Base-by-base conservation (phyloP, 2,113 vertebrate genomes). In the Vanacampus margaritifer region DNA sequence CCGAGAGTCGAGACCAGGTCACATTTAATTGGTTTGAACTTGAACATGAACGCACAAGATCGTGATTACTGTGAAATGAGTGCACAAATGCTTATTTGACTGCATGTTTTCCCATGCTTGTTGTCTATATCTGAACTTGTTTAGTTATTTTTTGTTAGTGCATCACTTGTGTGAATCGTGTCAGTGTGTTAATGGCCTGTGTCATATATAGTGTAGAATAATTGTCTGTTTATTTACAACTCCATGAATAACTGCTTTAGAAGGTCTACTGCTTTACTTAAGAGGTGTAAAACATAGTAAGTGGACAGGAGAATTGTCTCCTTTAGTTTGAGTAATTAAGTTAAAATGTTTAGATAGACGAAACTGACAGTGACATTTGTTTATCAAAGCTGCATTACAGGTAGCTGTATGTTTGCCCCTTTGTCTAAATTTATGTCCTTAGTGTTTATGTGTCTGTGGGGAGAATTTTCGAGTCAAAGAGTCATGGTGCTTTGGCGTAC, bases 1-100 rank as follows among this genome's bases (percentile, higher is more conserved):
- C 46, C 57, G 72, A 59, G 67, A 59, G 67, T 51, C 58, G 72
- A 32, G 64, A 69, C 75, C 36, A 58, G 69, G 37, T 72, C n/a
- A 61, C 64, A 63, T 84, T 78, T 84, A 72, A 81, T 74, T 73
- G 57, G 76, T 87, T 81, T 84, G 78, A 86, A 86, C 73, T 82
- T 61, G 72, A 80, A 76, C 75, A 67, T 63, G 26, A 75, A 64
- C 28, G 28, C 28, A 72, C 64, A 59, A 78, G 80, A 85, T 71
- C 71, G 64, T 65, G 73, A 81, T 80, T 76, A 61, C 79, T 67
- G 32, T 86, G 75, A 85, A 84, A 83, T 74, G 79, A 76, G 79
- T 82, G 76, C 67, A 79, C 81, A 79, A 75, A 74, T 65, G 79
- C 48, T 58, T 75, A 71, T 78, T 62, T 76, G 71, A 83, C 65